Conservation (phyloP, 2,888 invertebrate genomes). For the Drosophila greeni region DNA sequence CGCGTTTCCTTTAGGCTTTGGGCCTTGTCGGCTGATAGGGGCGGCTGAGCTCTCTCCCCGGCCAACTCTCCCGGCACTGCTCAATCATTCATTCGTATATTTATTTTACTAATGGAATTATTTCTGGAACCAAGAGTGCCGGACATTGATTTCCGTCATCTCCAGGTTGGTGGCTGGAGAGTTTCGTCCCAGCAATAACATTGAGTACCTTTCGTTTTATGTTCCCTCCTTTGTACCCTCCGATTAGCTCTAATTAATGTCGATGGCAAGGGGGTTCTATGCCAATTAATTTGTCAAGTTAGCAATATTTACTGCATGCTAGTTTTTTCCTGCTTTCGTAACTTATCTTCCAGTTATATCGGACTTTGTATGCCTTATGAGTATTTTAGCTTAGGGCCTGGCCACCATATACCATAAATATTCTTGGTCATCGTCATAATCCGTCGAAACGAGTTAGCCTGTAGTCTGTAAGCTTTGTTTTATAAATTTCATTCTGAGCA, state of each 20-base stretch:
- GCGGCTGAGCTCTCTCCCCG: constrained; percentile 15
- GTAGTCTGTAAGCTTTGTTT: background rate
- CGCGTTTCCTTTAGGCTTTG: constrained; percentile 41
- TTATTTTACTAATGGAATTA: constrained; percentile 77
- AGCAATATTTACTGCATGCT: no score
- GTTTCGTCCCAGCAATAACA: constrained; percentile 36
- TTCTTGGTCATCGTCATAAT: background rate
- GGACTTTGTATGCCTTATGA: no score
- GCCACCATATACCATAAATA: background rate
- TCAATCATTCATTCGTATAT: constrained; percentile 74
- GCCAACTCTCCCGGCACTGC: constrained; percentile 34
- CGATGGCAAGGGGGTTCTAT: background rate
- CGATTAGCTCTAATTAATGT: constrained; percentile 7
- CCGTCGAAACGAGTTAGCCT: no score
- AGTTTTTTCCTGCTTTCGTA: background rate
- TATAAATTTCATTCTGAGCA: background rate
- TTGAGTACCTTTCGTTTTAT: constrained; percentile 30
- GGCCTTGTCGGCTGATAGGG: constrained; percentile 38
- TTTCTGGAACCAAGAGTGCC: constrained; percentile 46
- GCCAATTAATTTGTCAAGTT: no score
- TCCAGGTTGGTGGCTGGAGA: constrained; percentile 11
- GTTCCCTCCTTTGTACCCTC: constrained; percentile 18
- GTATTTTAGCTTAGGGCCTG: background rate
- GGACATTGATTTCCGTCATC: constrained; percentile 6
- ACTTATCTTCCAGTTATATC: background rate